Evolutionary conservation across 2,888 invertebrate genomes (phyloP).

Genomic region (Ophioninae sp.): DNA sequence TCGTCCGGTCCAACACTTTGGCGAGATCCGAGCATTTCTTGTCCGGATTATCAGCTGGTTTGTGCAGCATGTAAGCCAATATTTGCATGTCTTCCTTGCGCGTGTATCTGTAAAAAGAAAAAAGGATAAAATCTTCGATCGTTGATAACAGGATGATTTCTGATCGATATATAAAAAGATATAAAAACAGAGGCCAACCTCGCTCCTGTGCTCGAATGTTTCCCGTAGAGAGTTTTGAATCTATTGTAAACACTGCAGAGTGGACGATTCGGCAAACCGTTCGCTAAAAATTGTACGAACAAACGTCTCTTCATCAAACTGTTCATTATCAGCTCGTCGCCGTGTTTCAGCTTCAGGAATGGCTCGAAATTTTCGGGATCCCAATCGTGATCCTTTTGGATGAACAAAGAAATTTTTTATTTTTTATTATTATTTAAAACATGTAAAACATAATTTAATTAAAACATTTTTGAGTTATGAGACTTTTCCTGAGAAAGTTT

Average conservation of each 20-base stretch:
- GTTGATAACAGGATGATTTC: neutral
- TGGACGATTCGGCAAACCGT: conserved; percentile 72
- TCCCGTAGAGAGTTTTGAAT: conserved; percentile 67
- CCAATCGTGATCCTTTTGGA: conserved; percentile 72
- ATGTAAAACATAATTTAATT: too few species aligned
- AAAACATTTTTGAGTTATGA: neutral
- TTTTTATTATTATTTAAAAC: too few species aligned
- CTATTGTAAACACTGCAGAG: conserved; percentile 70
- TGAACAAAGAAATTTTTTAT: conserved; percentile 13
- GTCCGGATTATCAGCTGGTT: conserved; percentile 15
- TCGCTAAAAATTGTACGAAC: conserved; percentile 74
- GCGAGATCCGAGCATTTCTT: conserved; percentile 66
- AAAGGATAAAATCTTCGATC: neutral
- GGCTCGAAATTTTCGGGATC: conserved; percentile 66
- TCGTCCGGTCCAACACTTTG: conserved; percentile 67
- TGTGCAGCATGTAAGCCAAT: conserved; percentile 63
- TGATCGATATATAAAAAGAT: neutral
- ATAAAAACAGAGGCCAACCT: conserved; percentile 22
- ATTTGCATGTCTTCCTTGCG: conserved; percentile 69
- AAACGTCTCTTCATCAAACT: conserved; percentile 64
- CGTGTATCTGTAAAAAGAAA: conserved; percentile 62
- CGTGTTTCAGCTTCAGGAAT: conserved; percentile 67
- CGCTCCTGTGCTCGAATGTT: neutral
- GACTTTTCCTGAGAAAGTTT: neutral
- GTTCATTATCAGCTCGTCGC: conserved; percentile 60